Conservation (phyloP, 2,888 invertebrate genomes). For the Latrodectus hesperus region DNA sequence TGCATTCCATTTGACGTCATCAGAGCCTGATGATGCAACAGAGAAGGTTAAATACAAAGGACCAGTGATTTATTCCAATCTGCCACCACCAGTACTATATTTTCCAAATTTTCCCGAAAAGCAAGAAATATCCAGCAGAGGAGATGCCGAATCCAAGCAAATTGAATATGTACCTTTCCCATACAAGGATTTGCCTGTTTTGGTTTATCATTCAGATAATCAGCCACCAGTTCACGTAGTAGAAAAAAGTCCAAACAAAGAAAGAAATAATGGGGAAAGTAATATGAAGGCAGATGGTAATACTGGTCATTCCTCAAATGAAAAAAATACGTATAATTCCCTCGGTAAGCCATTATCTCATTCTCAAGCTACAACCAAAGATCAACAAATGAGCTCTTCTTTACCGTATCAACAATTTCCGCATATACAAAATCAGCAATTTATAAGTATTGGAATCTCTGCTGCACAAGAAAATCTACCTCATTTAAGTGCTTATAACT, state of each 20-base stretch:
- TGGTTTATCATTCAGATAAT: slow-evolving; percentile 51
- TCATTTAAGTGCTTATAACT: background rate
- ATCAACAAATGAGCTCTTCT: background rate
- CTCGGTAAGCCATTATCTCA: background rate
- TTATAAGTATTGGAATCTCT: slow-evolving; percentile 50
- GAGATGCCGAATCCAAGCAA: slow-evolving; percentile 23
- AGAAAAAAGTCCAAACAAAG: slow-evolving; percentile 4
- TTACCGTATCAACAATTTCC: background rate
- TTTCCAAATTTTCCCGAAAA: slow-evolving; percentile 58
- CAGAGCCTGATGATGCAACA: background rate
- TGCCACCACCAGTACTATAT: slow-evolving; percentile 58
- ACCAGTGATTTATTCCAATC: slow-evolving; percentile 54
- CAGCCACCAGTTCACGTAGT: slow-evolving; percentile 63
- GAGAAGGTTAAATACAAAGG: slow-evolving; percentile 41
- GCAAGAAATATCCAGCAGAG: slow-evolving; percentile 22
- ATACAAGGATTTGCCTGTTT: slow-evolving; percentile 50
- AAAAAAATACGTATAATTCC: too few relatives aligned
- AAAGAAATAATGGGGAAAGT: too few relatives aligned
- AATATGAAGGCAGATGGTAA: too few relatives aligned
- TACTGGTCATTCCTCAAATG: too few relatives aligned
- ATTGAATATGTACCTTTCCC: slow-evolving; percentile 57
- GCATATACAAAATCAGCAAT: slow-evolving; percentile 28
- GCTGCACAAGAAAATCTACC: slow-evolving; percentile 1
- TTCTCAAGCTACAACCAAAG: background rate
- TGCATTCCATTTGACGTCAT: background rate